A percentile compares a stretch with the other conserved stretches of the same genome.
These are phyloP conservation scores for Platysteira castanea DNA, from an alignment of 2,113 vertebrate species.

Conservation along the genomic window DNA sequence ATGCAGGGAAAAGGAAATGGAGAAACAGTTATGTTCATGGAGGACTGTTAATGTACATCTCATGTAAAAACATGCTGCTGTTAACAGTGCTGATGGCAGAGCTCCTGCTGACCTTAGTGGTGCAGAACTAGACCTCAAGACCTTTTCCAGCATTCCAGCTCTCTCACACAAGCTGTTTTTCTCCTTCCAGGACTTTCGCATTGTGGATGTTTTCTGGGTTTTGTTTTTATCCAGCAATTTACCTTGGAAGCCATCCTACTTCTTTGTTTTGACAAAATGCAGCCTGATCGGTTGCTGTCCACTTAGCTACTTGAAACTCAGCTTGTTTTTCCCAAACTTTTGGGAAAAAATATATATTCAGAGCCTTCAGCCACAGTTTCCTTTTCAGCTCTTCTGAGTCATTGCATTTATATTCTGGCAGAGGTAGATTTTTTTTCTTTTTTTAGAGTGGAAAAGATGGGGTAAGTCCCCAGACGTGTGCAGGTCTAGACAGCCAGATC, in stretches of 20 bases:
- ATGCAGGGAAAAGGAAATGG: background rate
- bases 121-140: background rate
- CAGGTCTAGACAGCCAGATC: background rate
- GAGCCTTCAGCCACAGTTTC: background rate
- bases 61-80: background rate
- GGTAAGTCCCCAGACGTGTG: background rate
- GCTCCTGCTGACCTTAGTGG: background rate
- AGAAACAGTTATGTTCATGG: background rate
- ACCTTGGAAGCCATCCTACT: constrained; percentile 25
- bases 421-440: background rate
- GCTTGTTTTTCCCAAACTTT: background rate
- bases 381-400: constrained; percentile 1
- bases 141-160: background rate
- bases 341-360: background rate
- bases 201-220: background rate
- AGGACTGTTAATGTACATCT: background rate
- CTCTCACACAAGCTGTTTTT: background rate
- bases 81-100: background rate
- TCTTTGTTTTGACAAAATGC: constrained; percentile 12
- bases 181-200: background rate
- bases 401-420: background rate
- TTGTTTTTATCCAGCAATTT: background rate
- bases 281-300: background rate
- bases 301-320: background rate
- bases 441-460: background rate